Evolutionary conservation across 2,797 vertebrate genomes (phyloP), one percentile per base, ranked within the genome.

Genomic region (Sebastes glaucus): DNA sequence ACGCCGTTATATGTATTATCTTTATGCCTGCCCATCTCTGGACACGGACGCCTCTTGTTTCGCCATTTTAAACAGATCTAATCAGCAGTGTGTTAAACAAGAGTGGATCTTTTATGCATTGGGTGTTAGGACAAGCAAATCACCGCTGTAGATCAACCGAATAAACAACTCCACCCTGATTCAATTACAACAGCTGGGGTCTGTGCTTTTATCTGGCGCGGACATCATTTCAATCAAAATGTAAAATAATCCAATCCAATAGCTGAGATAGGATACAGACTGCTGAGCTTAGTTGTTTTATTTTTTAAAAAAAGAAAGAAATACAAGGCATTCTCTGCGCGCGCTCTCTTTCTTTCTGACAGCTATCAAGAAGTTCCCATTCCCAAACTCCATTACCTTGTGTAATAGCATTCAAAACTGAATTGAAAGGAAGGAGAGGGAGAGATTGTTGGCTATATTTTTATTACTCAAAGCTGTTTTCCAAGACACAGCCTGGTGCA

Each of bases 161-260:
- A 97, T 98, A 98, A 99, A 98, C 98, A 98, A 96, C 97, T 96
- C 89, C 57, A 94, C 91, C 92, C 97, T 97, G 97, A 97, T 98
- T 98, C 98, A 98, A 97, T 99, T 98, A 98, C 98, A 97, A 96
- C 93, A 96, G 93, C 89, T 94, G 95, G 96, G 95, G 95, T 93
- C 89, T 94, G 91, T 90, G 91, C 96, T 97, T 98, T 98, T 98
- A 99, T 99, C 98, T 97, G 96, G 91, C 84, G 62, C 89, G 97
- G 97, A 98, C 98, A 99, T 99, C 98, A 97, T 98, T 99, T 99
- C 98, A 97, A 99, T 99, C 98, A 99, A 99, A 99, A 99, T 99
- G 98, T 98, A 98, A 98, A 99, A 99, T 98, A 99, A 99, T 98
- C 97, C 97, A 98, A 97, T 97, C 96, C 96, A 96, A 96, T 97